phyloP scores from a whole-genome alignment of 2,888 invertebrate species.

The Clanis bilineata region DNA sequence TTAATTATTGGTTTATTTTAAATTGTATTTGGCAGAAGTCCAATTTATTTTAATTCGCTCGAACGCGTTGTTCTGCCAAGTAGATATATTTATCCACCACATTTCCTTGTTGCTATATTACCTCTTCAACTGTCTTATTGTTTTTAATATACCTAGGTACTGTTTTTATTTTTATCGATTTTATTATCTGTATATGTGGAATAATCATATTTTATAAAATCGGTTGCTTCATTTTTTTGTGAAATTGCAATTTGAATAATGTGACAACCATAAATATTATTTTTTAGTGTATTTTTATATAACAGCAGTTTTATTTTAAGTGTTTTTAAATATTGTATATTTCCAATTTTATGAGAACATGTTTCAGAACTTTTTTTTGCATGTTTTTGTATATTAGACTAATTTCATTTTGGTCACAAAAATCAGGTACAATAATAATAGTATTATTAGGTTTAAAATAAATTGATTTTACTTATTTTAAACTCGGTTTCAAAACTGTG shows the following conservation, averaged over 20 bases:
- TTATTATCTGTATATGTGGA: not conserved
- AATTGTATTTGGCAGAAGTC: conserved; percentile 18
- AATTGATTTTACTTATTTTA: not conserved
- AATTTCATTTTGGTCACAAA: conserved; percentile 34
- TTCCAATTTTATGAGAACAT: not conserved
- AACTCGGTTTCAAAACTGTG: not conserved
- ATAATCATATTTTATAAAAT: not conserved
- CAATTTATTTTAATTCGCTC: not conserved
- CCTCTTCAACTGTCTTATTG: not conserved
- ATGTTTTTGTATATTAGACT: too few relatives aligned
- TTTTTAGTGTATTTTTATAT: too few relatives aligned
- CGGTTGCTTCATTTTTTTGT: not conserved
- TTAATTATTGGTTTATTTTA: conserved; percentile 22
- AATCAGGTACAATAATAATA: conserved; percentile 24
- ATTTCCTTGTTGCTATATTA: not conserved
- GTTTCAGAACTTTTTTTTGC: too few relatives aligned
- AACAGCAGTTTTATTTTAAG: too few relatives aligned
- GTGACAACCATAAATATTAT: not conserved
- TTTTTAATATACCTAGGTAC: not conserved
- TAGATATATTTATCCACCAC: not conserved
- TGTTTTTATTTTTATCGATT: not conserved
- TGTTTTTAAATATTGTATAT: not conserved
- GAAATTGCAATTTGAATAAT: not conserved
- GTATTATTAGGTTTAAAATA: conserved; percentile 35
- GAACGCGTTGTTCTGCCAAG: not conserved